Conservation (phyloP, 2,888 invertebrate genomes). For the Boloria selene region DNA sequence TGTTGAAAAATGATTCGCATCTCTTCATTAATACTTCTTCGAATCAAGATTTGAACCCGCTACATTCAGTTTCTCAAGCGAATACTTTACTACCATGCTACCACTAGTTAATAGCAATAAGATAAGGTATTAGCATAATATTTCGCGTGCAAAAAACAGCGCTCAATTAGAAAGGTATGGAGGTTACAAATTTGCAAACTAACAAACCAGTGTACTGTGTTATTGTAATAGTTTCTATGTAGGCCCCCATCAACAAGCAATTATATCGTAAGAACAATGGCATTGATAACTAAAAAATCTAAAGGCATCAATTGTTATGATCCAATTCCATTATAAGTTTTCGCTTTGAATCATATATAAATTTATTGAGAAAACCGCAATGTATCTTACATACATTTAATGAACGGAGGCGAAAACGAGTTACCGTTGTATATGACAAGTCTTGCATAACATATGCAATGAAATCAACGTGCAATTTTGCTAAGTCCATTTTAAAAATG, state of each 20-base stretch:
- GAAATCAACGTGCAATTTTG: slow-evolving; percentile 8
- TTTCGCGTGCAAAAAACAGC: no score
- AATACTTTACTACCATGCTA: no score
- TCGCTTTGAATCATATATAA: neutral
- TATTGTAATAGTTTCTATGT: slow-evolving; percentile 4
- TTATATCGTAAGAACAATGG: slow-evolving; percentile 19
- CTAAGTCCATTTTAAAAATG: neutral
- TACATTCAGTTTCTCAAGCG: no score
- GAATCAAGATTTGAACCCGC: no score
- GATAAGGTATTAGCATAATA: no score
- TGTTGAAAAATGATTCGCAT: no score
- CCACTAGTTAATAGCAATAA: no score
- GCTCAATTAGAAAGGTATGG: no score
- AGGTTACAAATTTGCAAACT: neutral
- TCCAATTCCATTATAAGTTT: slow-evolving; percentile 3
- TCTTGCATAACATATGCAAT: slow-evolving; percentile 18
- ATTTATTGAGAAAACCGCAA: slow-evolving; percentile 3
- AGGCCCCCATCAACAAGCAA: slow-evolving; percentile 3
- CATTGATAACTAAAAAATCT: slow-evolving; percentile 12
- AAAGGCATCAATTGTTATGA: neutral
- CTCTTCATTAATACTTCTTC: no score
- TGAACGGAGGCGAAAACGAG: neutral
- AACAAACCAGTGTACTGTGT: neutral
- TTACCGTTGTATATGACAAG: neutral
- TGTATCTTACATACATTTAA: neutral